Evolutionary conservation across 2,113 vertebrate species (phyloP).

Genomic region (Regulus satrapa): DNA sequence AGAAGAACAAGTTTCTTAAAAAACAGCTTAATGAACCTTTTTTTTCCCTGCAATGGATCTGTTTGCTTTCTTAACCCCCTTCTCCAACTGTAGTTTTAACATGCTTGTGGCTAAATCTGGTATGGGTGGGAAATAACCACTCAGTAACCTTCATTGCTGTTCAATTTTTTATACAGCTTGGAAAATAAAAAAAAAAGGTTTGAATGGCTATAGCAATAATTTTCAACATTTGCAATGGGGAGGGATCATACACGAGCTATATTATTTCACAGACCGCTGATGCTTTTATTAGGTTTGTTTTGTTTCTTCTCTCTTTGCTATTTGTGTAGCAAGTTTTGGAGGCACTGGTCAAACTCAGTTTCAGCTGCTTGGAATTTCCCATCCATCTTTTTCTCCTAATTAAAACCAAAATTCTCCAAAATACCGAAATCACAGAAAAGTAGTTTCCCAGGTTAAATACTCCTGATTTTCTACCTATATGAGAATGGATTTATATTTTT

Average conservation of each 20-base stretch:
- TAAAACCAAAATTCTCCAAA: not conserved
- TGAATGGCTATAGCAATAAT: not conserved
- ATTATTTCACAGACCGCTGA: not conserved
- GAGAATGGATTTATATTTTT: not conserved
- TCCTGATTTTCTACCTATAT: not conserved
- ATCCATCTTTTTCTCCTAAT: not conserved
- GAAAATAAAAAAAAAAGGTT: not conserved
- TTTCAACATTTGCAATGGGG: not conserved
- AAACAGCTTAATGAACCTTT: not conserved
- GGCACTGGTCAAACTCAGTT: not conserved
- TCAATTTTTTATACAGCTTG: not conserved
- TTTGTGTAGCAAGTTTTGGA: not conserved
- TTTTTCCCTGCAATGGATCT: not conserved
- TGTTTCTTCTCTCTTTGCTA: not conserved
- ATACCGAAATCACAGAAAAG: not conserved
- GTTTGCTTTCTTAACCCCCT: not conserved
- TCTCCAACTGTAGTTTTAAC: not conserved
- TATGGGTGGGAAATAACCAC: not conserved
- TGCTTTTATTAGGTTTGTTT: not conserved
- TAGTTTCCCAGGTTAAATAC: not conserved
- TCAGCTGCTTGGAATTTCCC: not conserved
- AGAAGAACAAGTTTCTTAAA: not conserved
- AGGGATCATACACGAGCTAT: not conserved
- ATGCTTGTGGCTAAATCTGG: not conserved
- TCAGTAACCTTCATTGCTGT: not conserved